Evolutionary conservation across 2,797 vertebrate genomes (phyloP), one percentile per base, ranked within the genome.

Genomic region (Malacoraja senta): DNA sequence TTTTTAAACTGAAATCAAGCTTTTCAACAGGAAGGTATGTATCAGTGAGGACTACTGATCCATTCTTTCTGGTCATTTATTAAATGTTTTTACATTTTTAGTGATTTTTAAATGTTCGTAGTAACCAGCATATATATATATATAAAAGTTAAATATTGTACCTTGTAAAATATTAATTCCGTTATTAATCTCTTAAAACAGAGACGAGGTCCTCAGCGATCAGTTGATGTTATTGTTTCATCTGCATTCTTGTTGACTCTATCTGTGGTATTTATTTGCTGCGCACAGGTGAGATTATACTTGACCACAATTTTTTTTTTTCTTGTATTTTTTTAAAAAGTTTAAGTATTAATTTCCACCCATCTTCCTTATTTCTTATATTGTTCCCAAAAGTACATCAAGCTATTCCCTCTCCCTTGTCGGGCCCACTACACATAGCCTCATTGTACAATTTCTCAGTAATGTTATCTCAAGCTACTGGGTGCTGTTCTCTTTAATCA

Each of bases 251-350:
- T 99, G 1, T 96, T 99, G 95, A 99, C 98, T 21, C 96, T 99
- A 94, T 99, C 99, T 0, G 99, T 98, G 65, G 98, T 99, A 93
- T 99, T 99, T 95, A 99, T 99, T 96, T 99, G 99, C 95, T 99
- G 99, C 93, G 98, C 99, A 32, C 98, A 99, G 98, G 99, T 99
- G 94, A 96, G 97, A 32, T 95, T 94, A 80, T 19, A 1, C 24
- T 8, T 53, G 15, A 24, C 61, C 24, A 65, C n/a, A 65, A 63
- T 65, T 0, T 26, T 93, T 29, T n/a, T 32, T 68, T 63, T 63
- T 91, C 44, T 6, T 76, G 21, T 29, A 29, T 72, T 9, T 68
- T 65, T 90, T 44, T 6, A 53, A 53, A 61, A 63, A 78, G 93
- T 76, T 63, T 83, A 84, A 26, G 81, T 65, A 15, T 44, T 21